Evolutionary conservation across 2,797 vertebrate species (phyloP).

Genomic region (Esox masquinongy): DNA sequence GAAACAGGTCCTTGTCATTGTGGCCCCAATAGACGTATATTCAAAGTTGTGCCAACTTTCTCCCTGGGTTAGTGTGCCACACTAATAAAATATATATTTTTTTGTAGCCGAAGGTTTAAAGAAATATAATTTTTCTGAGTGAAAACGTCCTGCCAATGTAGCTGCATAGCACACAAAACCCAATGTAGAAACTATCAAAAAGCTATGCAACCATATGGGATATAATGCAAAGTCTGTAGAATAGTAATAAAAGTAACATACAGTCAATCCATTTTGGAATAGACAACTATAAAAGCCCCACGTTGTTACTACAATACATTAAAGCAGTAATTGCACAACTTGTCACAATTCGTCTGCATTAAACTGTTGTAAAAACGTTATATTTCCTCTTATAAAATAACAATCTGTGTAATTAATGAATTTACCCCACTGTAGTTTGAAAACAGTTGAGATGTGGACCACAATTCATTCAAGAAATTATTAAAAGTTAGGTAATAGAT

Average conservation of each 20-base stretch:
- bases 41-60: not conserved
- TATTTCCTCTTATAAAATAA: not conserved
- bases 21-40: not conserved
- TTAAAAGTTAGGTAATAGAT: not conserved
- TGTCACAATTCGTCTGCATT: too few relatives aligned
- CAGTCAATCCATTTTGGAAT: not conserved
- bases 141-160: not conserved
- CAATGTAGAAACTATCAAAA: not conserved
- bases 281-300: not conserved
- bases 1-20: not conserved
- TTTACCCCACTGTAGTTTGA: not conserved
- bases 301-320: not conserved
- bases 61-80: not conserved
- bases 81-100: not conserved
- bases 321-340: not conserved
- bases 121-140: not conserved
- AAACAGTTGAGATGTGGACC: not conserved
- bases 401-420: not conserved
- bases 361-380: not conserved
- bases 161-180: not conserved
- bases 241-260: not conserved
- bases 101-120: not conserved
- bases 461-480: not conserved
- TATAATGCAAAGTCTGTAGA: not conserved
- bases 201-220: not conserved